Evolutionary conservation across 2,888 invertebrate genomes (phyloP), one percentile per base, ranked within the genome.

Genomic region (Drosophila nigritarsus): DNA sequence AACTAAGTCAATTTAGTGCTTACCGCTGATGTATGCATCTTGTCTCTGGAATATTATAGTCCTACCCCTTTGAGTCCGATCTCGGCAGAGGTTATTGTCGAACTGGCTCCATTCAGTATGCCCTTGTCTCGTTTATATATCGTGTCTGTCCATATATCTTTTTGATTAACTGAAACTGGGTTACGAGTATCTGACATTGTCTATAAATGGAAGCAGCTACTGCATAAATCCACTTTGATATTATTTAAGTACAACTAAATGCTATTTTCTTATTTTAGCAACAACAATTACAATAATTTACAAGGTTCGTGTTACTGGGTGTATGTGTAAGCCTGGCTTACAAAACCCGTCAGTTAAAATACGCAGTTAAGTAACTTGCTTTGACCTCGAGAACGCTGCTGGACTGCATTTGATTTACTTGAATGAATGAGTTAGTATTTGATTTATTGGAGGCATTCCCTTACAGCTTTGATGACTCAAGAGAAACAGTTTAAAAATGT

Each of bases 201-300:
- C 84, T 87, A 87, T 89, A 84, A 80, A 85, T 84, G 84, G 89
- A 51, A 65, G 85, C 82, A 56, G 80, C 83, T 73, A 51, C 59
- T 74, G 79, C 74, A 88, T 80, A 82, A 85, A 82, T 75, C 85
- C 78, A 83, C 66, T 74, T 79, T 72, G 61, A 69, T 68, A 75
- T 66, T 65, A 69, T 73, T 77, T 83, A 87, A 87, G 82, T 87
- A 70, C 56, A 64, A 58, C 79, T 78, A 75, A 64, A 40, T 74
- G 53, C 49, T 34, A 18, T 38, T 49, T 30, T 65, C 36, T 48
- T 42, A 51, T 62, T 15, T 45, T 32, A 56, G 29, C 59, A 58
- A 27, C 60, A 67, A 61, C 82, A 73, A 84, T 84, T 81, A 68
- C 71, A 42, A 13, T 9, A 61, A 64, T 56, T 50, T 65, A 61